These are phyloP conservation scores for Melinaea marsaeus DNA, from an alignment of 2,888 invertebrate genomes.

Conservation along the genomic window DNA sequence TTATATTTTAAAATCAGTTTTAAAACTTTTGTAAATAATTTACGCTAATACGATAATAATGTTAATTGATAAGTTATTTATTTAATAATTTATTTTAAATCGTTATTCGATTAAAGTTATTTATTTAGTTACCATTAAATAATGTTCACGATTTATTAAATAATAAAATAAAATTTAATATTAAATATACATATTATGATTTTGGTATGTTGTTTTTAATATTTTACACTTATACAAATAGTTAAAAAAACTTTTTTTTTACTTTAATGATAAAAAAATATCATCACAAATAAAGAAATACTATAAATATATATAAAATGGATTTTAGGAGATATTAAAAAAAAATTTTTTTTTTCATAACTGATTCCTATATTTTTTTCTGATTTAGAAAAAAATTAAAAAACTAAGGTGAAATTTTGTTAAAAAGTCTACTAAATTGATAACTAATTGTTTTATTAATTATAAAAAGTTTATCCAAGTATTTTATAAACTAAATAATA, in stretches of 20 bases:
- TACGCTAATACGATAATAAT: slow-evolving; percentile 27
- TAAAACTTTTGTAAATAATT: slow-evolving; percentile 58
- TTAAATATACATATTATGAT: slow-evolving; percentile 28
- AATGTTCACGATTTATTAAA: slow-evolving; percentile 34
- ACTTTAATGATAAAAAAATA: neutral
- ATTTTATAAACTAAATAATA: no score
- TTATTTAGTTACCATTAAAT: slow-evolving; percentile 52
- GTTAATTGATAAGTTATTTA: slow-evolving; percentile 49
- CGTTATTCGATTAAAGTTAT: slow-evolving; percentile 26
- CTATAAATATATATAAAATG: no score
- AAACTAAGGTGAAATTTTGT: no score
- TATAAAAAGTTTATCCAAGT: no score
- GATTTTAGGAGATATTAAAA: no score
- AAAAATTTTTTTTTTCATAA: no score
- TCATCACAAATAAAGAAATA: no score
- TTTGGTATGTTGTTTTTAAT: slow-evolving; percentile 24
- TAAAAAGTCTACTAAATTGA: no score
- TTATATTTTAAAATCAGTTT: slow-evolving; percentile 14
- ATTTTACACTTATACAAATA: neutral
- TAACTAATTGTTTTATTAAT: no score
- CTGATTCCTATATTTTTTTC: no score
- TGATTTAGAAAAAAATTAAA: no score
- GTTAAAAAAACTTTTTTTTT: neutral
- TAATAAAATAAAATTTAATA: slow-evolving; percentile 28
- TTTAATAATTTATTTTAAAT: slow-evolving; percentile 50